Conservation (phyloP, 2,888 invertebrate species). For the Slavum lentiscoides region DNA sequence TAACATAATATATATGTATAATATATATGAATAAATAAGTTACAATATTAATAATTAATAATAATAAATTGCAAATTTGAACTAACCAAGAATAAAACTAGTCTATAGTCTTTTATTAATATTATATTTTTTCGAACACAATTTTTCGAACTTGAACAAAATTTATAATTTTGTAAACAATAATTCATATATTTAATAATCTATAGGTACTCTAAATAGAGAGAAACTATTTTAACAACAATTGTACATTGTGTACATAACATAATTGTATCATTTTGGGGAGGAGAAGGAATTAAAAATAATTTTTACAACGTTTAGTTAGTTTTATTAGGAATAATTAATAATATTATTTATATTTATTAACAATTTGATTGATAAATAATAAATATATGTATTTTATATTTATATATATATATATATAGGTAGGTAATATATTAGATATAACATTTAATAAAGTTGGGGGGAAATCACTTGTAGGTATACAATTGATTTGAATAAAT, state of each 20-base stretch:
- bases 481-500: background rate
- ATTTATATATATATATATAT: background rate
- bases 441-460: conserved; percentile 27
- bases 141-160: conserved; percentile 41
- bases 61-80: conserved; percentile 21
- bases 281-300: too few relatives aligned
- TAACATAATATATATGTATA: conserved; percentile 36
- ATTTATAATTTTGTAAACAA: conserved; percentile 38
- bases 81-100: conserved; percentile 29
- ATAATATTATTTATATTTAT: conserved; percentile 20
- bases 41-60: conserved; percentile 1
- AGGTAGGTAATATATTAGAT: background rate
- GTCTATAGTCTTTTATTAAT: conserved; percentile 25
- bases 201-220: conserved; percentile 1
- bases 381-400: background rate
- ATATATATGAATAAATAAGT: conserved; percentile 13
- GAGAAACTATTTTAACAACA: conserved; percentile 16
- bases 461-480: conserved; percentile 1
- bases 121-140: too few relatives aligned
- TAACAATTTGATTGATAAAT: background rate
- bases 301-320: background rate
- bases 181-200: conserved; percentile 7
- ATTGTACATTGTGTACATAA: conserved; percentile 7
- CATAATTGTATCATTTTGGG: conserved; percentile 8
- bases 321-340: background rate